These are phyloP conservation scores for Liolophura sinensis DNA, from an alignment of 1,140 invertebrate genomes.

Conservation along the genomic window DNA sequence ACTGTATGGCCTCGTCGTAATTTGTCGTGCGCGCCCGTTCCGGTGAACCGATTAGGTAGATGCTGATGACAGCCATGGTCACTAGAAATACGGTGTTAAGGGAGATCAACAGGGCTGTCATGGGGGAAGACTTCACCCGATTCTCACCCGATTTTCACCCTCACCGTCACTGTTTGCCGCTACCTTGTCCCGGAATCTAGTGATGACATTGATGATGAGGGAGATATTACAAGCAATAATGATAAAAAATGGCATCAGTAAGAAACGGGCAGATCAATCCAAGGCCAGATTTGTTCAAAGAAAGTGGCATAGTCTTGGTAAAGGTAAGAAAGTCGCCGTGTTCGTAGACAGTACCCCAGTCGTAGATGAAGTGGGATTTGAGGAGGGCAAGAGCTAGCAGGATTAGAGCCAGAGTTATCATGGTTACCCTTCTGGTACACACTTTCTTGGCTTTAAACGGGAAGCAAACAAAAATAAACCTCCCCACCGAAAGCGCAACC, in stretches of 20 bases:
- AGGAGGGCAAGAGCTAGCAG: too few species aligned
- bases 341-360: too few species aligned
- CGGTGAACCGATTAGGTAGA: background rate
- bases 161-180: too few species aligned
- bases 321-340: too few species aligned
- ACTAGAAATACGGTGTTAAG: conserved; percentile 1
- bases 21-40: too few species aligned
- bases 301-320: conserved; percentile 9
- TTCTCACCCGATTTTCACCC: too few species aligned
- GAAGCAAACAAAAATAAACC: conserved; percentile 9
- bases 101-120: conserved; percentile 2
- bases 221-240: conserved; percentile 41
- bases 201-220: conserved; percentile 31
- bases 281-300: conserved; percentile 37
- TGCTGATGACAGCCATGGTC: background rate
- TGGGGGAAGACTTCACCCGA: background rate
- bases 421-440: too few species aligned
- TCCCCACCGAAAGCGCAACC: conserved; percentile 8
- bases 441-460: background rate
- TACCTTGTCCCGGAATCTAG: conserved; percentile 13
- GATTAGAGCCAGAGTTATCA: too few species aligned
- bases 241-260: conserved; percentile 45
- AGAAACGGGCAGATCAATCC: conserved; percentile 48
- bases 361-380: too few species aligned
- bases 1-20: background rate